A percentile compares a stretch with the other conserved stretches of the same genome.
phyloP scores from a whole-genome alignment of 1,140 invertebrate species.

The Drosophila erecta region DNA sequence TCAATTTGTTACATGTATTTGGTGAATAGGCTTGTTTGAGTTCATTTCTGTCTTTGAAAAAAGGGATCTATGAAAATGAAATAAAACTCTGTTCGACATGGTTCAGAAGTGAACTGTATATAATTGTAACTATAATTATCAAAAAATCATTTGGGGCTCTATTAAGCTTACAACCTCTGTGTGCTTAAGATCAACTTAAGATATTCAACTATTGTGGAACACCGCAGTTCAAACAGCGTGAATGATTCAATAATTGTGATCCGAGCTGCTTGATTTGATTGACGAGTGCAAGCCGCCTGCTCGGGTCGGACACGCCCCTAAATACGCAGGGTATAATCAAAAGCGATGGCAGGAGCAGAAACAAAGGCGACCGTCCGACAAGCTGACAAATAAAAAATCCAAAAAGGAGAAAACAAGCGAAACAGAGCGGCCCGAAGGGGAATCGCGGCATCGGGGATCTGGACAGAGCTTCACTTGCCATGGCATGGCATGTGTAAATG shows the following conservation, averaged over 20 bases:
- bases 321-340: slow-evolving; percentile 44
- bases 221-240: no score
- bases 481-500: slow-evolving; percentile 80
- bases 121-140: no score
- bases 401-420: slow-evolving; percentile 18
- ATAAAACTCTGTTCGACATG: no score
- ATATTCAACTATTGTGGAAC: no score
- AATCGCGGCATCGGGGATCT: slow-evolving; percentile 45
- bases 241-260: slow-evolving; percentile 23
- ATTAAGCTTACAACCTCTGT: no score
- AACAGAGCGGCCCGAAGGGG: slow-evolving; percentile 34
- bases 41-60: no score
- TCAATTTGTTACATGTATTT: no score
- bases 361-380: slow-evolving; percentile 25
- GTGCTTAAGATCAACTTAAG: no score
- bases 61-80: no score
- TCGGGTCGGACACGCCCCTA: slow-evolving; percentile 4
- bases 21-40: no score
- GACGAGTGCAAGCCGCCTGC: slow-evolving; percentile 19
- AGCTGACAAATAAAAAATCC: slow-evolving; percentile 31
- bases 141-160: no score
- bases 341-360: slow-evolving; percentile 29
- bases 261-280: slow-evolving; percentile 15
- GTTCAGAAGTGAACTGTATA: no score
- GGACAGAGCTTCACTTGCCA: slow-evolving; percentile 66